Evolutionary conservation across 1,140 invertebrate species (phyloP).

Genomic region (Hypsibius dujardini): DNA sequence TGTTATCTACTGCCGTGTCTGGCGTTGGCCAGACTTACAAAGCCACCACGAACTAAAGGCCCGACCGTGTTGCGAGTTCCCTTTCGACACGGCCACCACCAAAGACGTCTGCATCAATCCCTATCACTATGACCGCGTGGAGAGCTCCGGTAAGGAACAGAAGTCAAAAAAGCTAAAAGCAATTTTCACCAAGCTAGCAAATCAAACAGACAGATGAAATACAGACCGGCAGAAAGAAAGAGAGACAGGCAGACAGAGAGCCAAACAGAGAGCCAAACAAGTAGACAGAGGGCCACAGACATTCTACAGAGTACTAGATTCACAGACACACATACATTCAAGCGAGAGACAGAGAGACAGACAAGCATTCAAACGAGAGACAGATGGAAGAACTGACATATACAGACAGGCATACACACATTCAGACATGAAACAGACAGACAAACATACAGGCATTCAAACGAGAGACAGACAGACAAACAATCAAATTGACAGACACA

Average conservation of each 20-base stretch:
- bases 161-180: no score
- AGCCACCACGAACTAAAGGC: conserved; percentile 43
- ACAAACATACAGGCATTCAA: no score
- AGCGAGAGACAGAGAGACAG: no score
- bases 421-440: no score
- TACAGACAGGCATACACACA: no score
- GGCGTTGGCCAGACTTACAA: conserved; percentile 44
- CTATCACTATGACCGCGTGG: conserved; percentile 40
- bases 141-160: conserved; percentile 36
- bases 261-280: conserved; percentile 5
- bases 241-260: background rate
- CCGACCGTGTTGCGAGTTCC: conserved; percentile 37
- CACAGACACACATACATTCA: background rate
- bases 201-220: no score
- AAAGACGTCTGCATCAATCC: conserved; percentile 41
- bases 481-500: no score
- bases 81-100: conserved; percentile 37
- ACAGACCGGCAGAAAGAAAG: conserved; percentile 3
- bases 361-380: no score
- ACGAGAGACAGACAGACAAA: no score
- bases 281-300: background rate
- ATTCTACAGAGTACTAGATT: background rate
- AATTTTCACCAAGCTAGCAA: no score
- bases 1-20: conserved; percentile 42
- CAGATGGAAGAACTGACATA: no score